Percentiles rank a stretch among this genome's conserved stretches.
Conservation (phyloP, 2,888 invertebrate species). For the Leptinotarsa tumamoca region DNA sequence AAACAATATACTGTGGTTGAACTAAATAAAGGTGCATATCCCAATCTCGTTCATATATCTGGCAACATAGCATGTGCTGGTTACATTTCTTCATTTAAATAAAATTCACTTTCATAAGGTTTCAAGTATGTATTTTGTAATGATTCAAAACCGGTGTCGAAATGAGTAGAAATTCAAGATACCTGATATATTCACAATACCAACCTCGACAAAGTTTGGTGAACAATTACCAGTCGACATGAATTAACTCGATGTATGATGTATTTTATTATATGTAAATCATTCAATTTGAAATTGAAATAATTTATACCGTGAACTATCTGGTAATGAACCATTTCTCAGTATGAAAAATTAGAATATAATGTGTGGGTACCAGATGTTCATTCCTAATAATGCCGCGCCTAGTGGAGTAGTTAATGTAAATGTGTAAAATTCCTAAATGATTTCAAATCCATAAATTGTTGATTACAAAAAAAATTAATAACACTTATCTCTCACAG, state of each 20-base stretch:
- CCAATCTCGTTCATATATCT: too few relatives aligned
- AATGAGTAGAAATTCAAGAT: not conserved
- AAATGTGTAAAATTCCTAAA: too few relatives aligned
- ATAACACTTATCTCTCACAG: too few relatives aligned
- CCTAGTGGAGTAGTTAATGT: not conserved
- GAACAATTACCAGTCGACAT: constrained; percentile 4
- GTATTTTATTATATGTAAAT: constrained; percentile 5
- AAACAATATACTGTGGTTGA: too few relatives aligned
- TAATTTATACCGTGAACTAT: constrained; percentile 4
- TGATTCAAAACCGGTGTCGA: not conserved
- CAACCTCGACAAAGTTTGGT: not conserved
- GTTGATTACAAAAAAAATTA: too few relatives aligned
- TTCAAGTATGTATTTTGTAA: constrained; percentile 2
- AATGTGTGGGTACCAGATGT: constrained; percentile 9
- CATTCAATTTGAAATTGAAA: not conserved
- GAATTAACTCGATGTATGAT: not conserved
- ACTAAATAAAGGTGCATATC: too few relatives aligned
- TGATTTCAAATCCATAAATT: too few relatives aligned
- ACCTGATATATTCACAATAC: not conserved
- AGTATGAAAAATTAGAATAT: constrained; percentile 6
- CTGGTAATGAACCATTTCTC: not conserved
- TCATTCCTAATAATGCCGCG: not conserved
- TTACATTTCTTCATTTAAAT: not conserved
- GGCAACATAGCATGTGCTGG: not conserved
- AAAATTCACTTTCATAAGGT: constrained; percentile 1